Base-by-base conservation (phyloP, 2,113 vertebrate species). In the Phoxinus phoxinus region DNA sequence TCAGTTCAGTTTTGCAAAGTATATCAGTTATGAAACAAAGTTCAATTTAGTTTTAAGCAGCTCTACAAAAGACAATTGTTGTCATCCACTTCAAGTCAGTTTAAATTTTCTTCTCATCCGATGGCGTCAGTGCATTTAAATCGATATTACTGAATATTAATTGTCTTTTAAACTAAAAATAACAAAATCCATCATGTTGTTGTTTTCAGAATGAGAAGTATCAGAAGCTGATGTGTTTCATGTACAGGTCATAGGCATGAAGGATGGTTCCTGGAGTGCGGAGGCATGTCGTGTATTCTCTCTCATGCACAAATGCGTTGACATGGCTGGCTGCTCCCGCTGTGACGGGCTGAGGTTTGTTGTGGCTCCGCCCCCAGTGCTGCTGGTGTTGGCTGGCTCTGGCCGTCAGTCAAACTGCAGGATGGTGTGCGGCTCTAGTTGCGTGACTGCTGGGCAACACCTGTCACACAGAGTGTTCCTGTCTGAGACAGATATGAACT, bases 371-470 rank as follows among this genome's bases (percentile, higher is more conserved):
- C 81, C 84, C 80, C 35, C 84, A 69, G 74, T 76, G 82, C 71
- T 46, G 78, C 59, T 82, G 84, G 51, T 81, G 87, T 82, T 69
- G 77, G 85, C 67, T 81, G 65, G 65, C 59, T 79, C 69, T 44
- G 67, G 81, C 51, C 41, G 81, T 87, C 87, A 93, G 78, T 86
- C 88, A 76, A 74, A 76, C 37, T 86, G 69, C 86, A 88, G 76
- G 89, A 85, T 92, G 89, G 90, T 91, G 53, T 92, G 90, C 89
- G 88, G 81, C 67, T 73, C 25, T 46, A 21, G 65, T 84, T 83
- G 91, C 83, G 88, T 94, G 92, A 93, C 93, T 92, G 91, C 91
- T 73, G 90, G 92, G 90, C 88, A 92, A 93, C 92, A 93, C 92
- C 93, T 94, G 93, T 94, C 94, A 94, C 86, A 87, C 89, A 87